phyloP scores from a whole-genome alignment of 2,888 invertebrate genomes.

The Leucophenga maculata region DNA sequence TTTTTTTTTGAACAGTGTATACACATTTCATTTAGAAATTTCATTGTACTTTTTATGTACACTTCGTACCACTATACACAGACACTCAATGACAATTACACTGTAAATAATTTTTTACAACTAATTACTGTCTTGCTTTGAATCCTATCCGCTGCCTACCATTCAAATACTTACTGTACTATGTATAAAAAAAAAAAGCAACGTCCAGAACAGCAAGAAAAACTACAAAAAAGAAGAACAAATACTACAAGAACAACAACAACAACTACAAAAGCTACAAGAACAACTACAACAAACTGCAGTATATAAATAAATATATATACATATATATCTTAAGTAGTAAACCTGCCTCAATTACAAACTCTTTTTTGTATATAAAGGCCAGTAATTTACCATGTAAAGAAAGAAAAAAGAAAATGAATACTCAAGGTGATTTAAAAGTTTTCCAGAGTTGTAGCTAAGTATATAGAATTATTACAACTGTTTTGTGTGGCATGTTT shows the following conservation, averaged over 20 bases:
- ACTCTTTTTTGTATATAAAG: conserved; percentile 8
- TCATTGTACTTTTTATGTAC: too few species aligned
- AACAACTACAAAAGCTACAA: not conserved
- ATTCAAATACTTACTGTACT: conserved; percentile 11
- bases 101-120: conserved; percentile 58
- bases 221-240: not conserved
- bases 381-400: not conserved
- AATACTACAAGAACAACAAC: conserved; percentile 2
- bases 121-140: not conserved
- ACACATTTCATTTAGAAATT: too few species aligned
- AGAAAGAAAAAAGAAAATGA: not conserved
- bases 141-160: not conserved
- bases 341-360: too few species aligned
- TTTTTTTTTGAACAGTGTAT: too few species aligned
- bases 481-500: conserved; percentile 22
- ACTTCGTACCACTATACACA: conserved; percentile 24
- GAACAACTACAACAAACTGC: conserved; percentile 3
- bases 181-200: not conserved
- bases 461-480: not conserved
- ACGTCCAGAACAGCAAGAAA: not conserved
- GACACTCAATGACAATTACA: conserved; percentile 40
- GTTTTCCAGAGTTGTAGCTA: not conserved
- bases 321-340: not conserved
- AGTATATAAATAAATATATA: conserved; percentile 4
- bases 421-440: conserved; percentile 22